Evolutionary conservation across 2,797 vertebrate genomes (phyloP).

Genomic region (Esox lucius): DNA sequence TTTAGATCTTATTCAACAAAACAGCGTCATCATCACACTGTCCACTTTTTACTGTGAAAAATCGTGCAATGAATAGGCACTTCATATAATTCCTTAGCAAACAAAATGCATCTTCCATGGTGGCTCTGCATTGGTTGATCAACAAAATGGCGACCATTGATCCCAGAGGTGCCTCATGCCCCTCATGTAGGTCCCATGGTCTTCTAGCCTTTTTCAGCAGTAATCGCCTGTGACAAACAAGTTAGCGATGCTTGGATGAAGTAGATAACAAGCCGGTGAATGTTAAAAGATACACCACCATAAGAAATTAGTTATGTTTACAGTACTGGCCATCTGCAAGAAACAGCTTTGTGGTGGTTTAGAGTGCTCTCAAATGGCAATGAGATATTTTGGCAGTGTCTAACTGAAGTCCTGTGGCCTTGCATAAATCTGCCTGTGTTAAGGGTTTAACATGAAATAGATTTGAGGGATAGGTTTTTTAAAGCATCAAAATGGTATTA

Average conservation of each 20-base stretch:
- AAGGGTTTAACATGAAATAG: background rate
- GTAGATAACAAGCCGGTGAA: slow-evolving; percentile 43
- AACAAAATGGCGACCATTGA: slow-evolving; percentile 75
- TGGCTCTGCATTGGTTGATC: slow-evolving; percentile 63
- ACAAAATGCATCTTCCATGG: slow-evolving; percentile 75
- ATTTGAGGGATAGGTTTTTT: background rate
- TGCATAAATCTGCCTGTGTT: background rate
- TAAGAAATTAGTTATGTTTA: slow-evolving; percentile 72
- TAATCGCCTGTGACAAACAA: slow-evolving; percentile 73
- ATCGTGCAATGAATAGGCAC: slow-evolving; percentile 70
- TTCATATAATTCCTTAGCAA: slow-evolving; percentile 64
- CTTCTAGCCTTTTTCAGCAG: slow-evolving; percentile 64
- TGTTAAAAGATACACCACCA: slow-evolving; percentile 53
- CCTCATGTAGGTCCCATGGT: slow-evolving; percentile 75
- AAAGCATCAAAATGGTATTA: background rate
- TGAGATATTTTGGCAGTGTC: slow-evolving; percentile 2
- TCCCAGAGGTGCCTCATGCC: slow-evolving; percentile 61
- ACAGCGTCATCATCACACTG: slow-evolving; percentile 56
- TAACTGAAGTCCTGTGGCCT: slow-evolving; percentile 1
- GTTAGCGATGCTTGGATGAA: slow-evolving; percentile 65
- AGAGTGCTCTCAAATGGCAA: slow-evolving; percentile 22
- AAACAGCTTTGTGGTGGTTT: slow-evolving; percentile 35
- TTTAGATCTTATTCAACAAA: slow-evolving; percentile 57
- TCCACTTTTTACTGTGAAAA: slow-evolving; percentile 69
- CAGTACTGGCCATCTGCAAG: slow-evolving; percentile 31